Evolutionary conservation across 2,113 vertebrate genomes (phyloP), one percentile per base, ranked within the genome.

Genomic region (Spermophilus dauricus): DNA sequence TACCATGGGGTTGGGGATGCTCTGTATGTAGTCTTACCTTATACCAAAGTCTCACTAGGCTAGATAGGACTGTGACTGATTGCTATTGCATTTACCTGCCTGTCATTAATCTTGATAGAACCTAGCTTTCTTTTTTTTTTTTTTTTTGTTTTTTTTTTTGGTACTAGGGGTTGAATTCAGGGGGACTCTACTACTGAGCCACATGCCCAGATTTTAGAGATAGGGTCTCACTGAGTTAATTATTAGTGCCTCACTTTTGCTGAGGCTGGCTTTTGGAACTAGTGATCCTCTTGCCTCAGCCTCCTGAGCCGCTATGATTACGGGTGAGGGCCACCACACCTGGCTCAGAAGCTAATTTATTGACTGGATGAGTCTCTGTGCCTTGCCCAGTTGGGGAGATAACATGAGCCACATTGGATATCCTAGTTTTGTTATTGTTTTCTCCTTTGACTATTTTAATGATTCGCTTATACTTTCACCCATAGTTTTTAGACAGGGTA

Each of bases 361-460:
- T 88, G 48, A 63, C 39, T 67, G 20, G 56, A 58, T 58, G 56
- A 58, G 56, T 20, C 20, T 56, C 56, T 58, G n/a, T 88, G 48
- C 22, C 65, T 95, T 24, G n/a, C 10, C 42, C 63, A 86, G 26
- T 58, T 92, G 39, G 5, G 32, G 14, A 88, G 45, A 75, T 83
- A 58, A 65, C 42, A 34, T 26, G 17, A 70, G 32, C 95, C 69
- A 86, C 51, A 83, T 4, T 34, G 28, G n/a, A 84, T 42, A 76
- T 84, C 22, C 42, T 83, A 78, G n/a, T 90, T 92, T 92, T 94
- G 42, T 91, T 91, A 58, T 81, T 95, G 72, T 37, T 53, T 89
- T 95, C 93, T 67, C 86, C 37, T 73, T 92, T 56, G 18, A 86
- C 58, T 86, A 16, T 95, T 95, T 89, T 89, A 95, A 94, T 81